Percentiles rank a stretch among this genome's conserved stretches.
Evolutionary conservation across 2,113 vertebrate genomes (phyloP).

Genomic region (Erythrocercus mccallii): DNA sequence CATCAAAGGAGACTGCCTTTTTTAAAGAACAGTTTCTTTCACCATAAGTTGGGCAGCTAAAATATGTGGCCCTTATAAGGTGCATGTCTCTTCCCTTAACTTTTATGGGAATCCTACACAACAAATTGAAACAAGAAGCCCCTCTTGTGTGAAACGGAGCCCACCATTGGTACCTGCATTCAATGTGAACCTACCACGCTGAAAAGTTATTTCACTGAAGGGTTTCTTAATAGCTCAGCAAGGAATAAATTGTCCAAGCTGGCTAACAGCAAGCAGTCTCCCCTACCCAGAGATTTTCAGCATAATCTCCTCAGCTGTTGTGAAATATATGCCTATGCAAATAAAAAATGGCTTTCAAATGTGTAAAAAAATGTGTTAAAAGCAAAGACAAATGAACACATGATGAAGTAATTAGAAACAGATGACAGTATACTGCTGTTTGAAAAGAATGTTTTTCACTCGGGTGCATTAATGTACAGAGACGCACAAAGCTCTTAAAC

Average conservation of each 20-base stretch:
- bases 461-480: neutral
- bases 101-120: neutral
- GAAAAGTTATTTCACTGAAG: neutral
- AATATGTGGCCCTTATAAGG: neutral
- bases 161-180: neutral
- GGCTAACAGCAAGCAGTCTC: neutral
- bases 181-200: neutral
- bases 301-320: neutral
- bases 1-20: neutral
- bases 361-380: neutral
- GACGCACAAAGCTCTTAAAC: neutral
- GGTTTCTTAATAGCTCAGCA: neutral
- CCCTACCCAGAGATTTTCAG: neutral
- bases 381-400: neutral
- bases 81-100: neutral
- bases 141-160: neutral
- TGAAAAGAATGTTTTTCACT: neutral
- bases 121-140: neutral
- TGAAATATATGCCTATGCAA: neutral
- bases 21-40: neutral
- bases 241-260: neutral
- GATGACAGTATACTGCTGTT: neutral
- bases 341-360: neutral
- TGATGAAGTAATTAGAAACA: neutral
- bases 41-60: neutral